Evolutionary conservation across 2,888 invertebrate genomes (phyloP), one percentile per base, ranked within the genome.

Genomic region (Dryomyza anilis): DNA sequence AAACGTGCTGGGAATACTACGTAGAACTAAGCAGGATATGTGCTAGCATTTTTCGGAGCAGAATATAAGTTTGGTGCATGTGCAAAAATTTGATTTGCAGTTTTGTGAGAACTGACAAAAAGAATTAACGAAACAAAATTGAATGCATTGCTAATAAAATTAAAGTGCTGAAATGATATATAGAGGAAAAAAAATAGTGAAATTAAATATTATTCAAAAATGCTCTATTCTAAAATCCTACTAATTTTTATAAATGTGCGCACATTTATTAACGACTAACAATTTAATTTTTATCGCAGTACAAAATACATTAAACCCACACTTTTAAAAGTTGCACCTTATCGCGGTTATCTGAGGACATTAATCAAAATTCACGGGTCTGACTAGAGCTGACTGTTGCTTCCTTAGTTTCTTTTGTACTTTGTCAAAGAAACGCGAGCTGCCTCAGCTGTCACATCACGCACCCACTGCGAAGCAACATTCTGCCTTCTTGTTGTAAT

Each of bases 271-370:
- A 43, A 19, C 25, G 43, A n/a, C 39, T n/a, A 25, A 27, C 25
- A 8, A 43, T 57, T 57, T 29, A 39, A 43, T 43, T 57, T 39
- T 39, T 39, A 39, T 39, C 16, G 30, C 8, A 36, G 33, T 30
- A 33, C 14, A 21, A 55, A 36, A 19, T 55, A n/a, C n/a, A n/a
- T n/a, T n/a, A n/a, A n/a, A n/a, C 30, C 19, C 30, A 12, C 39
- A 29, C 29, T 29, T 53, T 27, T 16, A 23, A 25, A 52, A n/a
- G 12, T 5, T n/a, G 39, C 39, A n/a, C n/a, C n/a, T 61, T 75
- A 78, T 77, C 73, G 77, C 76, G 79, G 77, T 80, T 79, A 79
- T 79, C 80, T 74, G 66, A 36, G 69, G 68, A 77, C 77, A 79
- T 79, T 80, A 80, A 79, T 79, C 79, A 79, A 78, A 76, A 52